Evolutionary conservation across 2,113 vertebrate species (phyloP), one percentile per base, ranked within the genome.

Genomic region (Callithrix jacchus): DNA sequence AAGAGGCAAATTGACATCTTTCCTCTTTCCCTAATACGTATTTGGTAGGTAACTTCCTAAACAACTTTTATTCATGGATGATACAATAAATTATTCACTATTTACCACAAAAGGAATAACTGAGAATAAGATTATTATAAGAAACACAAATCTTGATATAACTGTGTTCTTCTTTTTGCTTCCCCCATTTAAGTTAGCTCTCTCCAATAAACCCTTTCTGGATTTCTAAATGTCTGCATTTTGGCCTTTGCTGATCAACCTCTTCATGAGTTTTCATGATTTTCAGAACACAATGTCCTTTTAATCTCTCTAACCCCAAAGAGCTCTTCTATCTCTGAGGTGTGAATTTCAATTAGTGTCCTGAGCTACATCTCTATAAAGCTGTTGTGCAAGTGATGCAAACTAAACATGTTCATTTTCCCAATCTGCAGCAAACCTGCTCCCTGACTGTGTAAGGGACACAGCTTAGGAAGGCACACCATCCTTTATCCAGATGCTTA

Each of bases 41-140:
- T 40, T 82, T 92, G 68, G 47, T 83, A 93, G 68, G 68, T 82
- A 91, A 88, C 42, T 91, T 81, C 77, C 64, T 94, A 80, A 94
- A 32, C 35, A 49, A 74, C 8, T 89, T 94, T 86, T 37, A 81
- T 52, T 86, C 66, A 76, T 85, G 74, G 73, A 40, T 89, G 64
- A 92, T 32, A 42, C 11, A 88, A 88, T 56, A 76, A 20, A 74
- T 85, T 80, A 58, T 32, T 93, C 85, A 94, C 47, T 80, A 49
- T 61, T 92, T 85, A 89, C 54, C 70, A 85, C 52, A 77, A 85
- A 61, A 94, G 25, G 61, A 92, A 77, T 71, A 12, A 58, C 20
- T 42, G 47, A 87, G 11, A 83, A 66, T 86, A 54, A 76, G 82
- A 64, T 77, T 58, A 37, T 68, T 68, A n/a, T 68, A 68, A n/a